Percentiles rank a stretch among this genome's conserved stretches.
Conservation (phyloP, 2,888 invertebrate species). For the Aleiodes leptofemur region DNA sequence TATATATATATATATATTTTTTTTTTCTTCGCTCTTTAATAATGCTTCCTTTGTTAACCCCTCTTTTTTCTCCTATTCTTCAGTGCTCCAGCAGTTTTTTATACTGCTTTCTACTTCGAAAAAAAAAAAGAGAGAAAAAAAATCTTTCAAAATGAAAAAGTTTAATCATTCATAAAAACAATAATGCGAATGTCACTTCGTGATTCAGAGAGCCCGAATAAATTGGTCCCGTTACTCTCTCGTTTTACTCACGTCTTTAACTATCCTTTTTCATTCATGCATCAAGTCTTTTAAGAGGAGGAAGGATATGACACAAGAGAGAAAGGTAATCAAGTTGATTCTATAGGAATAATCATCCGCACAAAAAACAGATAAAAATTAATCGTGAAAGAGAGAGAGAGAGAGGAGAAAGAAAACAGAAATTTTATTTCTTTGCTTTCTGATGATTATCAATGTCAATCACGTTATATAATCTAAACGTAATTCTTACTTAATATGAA, state of each 20-base stretch:
- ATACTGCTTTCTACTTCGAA: not conserved
- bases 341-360: not conserved
- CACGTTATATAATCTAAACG: constrained; percentile 25
- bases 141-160: not conserved
- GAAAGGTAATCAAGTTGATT: constrained; percentile 49
- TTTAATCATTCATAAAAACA: constrained; percentile 18
- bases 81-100: not conserved
- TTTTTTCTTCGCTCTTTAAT: not conserved
- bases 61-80: not conserved
- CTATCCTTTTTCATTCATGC: not conserved
- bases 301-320: constrained; percentile 39
- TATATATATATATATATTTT: constrained; percentile 1
- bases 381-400: not conserved
- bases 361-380: not conserved
- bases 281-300: not conserved
- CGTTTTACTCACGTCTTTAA: constrained; percentile 13
- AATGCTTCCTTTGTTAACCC: constrained; percentile 26
- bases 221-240: constrained; percentile 23
- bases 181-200: constrained; percentile 20
- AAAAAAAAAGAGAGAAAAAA: not conserved
- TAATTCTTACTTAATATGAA: constrained; percentile 24
- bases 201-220: constrained; percentile 32
- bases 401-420: not conserved
- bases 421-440: not conserved
- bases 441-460: constrained; percentile 3